Evolutionary conservation across 1,140 invertebrate genomes (phyloP).

Genomic region (Arion vulgaris): DNA sequence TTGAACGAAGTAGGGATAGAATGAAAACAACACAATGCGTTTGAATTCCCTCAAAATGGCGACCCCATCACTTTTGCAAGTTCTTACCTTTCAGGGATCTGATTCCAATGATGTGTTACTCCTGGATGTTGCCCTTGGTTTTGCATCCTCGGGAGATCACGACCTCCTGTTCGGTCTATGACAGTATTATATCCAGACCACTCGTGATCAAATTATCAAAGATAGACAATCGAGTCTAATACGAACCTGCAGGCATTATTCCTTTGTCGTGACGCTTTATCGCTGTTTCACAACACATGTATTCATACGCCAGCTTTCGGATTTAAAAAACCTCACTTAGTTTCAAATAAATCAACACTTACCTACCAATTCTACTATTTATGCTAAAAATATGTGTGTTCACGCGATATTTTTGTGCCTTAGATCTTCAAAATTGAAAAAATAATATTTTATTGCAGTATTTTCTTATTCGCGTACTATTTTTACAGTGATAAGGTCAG

Average conservation of each 20-base stretch:
- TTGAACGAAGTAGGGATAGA: background rate
- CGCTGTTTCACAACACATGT: conserved; percentile 35
- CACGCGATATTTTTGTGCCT: too few relatives aligned
- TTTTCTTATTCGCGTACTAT: conserved; percentile 14
- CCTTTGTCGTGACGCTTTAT: conserved; percentile 36
- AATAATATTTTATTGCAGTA: background rate
- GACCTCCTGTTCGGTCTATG: conserved; percentile 15
- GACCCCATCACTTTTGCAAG: conserved; percentile 25
- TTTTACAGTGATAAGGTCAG: background rate
- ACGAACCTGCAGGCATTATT: conserved; percentile 24
- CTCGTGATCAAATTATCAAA: conserved; percentile 31
- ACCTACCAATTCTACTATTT: too few relatives aligned
- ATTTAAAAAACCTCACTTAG: too few relatives aligned
- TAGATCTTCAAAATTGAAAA: too few relatives aligned
- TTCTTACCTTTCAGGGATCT: conserved; percentile 33
- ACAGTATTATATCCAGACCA: conserved; percentile 21
- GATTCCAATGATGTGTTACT: conserved; percentile 30
- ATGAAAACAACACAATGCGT: conserved; percentile 39
- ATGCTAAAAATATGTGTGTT: too few relatives aligned
- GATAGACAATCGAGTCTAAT: conserved; percentile 22
- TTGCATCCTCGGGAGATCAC: conserved; percentile 24
- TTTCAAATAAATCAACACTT: too few relatives aligned
- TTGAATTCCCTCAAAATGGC: conserved; percentile 37
- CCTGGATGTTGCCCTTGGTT: conserved; percentile 36
- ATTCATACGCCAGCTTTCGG: conserved; percentile 20